Percentiles rank a stretch among this genome's conserved stretches.
Conservation (phyloP, 2,888 invertebrate species). For the Polymixis flavicincta region DNA sequence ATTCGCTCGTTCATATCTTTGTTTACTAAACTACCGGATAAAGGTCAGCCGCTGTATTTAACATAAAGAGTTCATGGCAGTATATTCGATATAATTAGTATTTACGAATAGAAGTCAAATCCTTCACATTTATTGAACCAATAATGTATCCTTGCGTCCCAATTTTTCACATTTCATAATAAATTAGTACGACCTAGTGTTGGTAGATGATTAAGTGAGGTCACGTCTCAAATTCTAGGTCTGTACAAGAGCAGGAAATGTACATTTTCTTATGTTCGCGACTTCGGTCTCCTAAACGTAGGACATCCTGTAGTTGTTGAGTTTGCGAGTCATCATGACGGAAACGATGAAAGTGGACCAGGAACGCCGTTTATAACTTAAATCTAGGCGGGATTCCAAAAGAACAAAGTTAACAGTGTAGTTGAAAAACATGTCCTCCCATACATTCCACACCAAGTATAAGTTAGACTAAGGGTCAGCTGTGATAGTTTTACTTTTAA, state of each 20-base stretch:
- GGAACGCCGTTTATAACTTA: constrained; percentile 69
- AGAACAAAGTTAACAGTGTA: not conserved
- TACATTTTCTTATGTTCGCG: constrained; percentile 77
- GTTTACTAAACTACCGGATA: constrained; percentile 38
- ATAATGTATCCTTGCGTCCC: constrained; percentile 38
- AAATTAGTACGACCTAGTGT: constrained; percentile 73
- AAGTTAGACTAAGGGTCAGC: too few species aligned
- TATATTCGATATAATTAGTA: not conserved
- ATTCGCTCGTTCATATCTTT: constrained; percentile 34
- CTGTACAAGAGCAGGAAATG: constrained; percentile 79
- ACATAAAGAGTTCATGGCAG: constrained; percentile 33
- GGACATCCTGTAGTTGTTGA: constrained; percentile 74
- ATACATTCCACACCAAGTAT: not conserved
- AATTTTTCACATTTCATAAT: constrained; percentile 55
- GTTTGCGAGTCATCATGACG: constrained; percentile 68
- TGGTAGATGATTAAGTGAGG: constrained; percentile 77
- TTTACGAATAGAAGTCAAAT: constrained; percentile 22
- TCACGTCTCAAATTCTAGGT: constrained; percentile 77
- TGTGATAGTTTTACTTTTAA: too few species aligned
- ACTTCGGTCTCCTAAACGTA: constrained; percentile 71
- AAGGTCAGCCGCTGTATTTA: constrained; percentile 30
- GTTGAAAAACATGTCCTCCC: not conserved
- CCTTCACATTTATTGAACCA: constrained; percentile 39
- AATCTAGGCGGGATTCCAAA: constrained; percentile 45
- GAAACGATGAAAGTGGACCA: constrained; percentile 75